These are phyloP conservation scores for Gastracanthus pulcherrimus DNA, from an alignment of 2,888 invertebrate species.

Conservation along the genomic window DNA sequence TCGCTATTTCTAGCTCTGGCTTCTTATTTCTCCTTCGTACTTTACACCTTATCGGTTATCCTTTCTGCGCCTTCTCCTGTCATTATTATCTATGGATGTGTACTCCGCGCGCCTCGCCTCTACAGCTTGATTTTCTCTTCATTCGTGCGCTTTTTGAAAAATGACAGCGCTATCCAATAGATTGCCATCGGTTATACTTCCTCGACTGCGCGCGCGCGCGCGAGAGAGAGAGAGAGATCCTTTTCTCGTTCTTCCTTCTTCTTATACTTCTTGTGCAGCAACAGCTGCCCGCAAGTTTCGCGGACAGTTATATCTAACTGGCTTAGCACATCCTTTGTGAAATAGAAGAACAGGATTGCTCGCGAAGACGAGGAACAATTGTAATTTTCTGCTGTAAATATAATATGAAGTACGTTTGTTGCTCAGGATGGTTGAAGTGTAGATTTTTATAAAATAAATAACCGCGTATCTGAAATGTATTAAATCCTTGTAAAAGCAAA, in stretches of 20 bases:
- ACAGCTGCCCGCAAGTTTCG: background rate
- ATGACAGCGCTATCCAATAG: conserved; percentile 40
- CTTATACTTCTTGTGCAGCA: background rate
- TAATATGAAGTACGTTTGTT: no score
- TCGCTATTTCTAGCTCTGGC: conserved; percentile 23
- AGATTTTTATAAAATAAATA: no score
- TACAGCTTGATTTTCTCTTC: conserved; percentile 45
- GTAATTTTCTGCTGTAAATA: background rate
- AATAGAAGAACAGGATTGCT: background rate
- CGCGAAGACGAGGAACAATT: background rate
- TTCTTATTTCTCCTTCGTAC: conserved; percentile 7
- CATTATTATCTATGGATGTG: conserved; percentile 37
- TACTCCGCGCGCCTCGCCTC: conserved; percentile 15
- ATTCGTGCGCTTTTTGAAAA: conserved; percentile 14
- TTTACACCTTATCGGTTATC: conserved; percentile 26
- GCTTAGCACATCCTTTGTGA: background rate
- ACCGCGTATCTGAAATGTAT: no score
- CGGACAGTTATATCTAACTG: background rate
- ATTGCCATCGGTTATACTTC: conserved; percentile 26
- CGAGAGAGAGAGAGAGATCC: no score
- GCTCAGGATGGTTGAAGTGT: no score
- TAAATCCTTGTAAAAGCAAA: no score
- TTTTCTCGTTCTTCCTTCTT: no score
- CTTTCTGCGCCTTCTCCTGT: conserved; percentile 25
- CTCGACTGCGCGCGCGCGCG: background rate